Conservation (phyloP, 1,140 invertebrate species). For the Triops longicaudatus region DNA sequence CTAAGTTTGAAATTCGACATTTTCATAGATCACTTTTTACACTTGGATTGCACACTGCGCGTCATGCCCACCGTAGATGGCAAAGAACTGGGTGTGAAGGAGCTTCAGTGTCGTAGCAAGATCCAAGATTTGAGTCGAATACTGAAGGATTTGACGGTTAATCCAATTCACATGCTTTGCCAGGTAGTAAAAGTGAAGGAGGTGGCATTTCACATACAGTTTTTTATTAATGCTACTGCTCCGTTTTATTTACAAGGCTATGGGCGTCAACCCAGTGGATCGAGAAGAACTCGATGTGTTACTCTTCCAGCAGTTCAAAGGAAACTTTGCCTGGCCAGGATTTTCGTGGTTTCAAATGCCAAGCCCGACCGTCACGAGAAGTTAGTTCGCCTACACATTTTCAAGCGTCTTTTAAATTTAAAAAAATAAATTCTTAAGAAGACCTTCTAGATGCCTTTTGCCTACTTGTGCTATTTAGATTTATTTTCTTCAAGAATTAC, state of each 20-base stretch:
- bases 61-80: slow-evolving; percentile 42
- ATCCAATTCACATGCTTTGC: slow-evolving; percentile 69
- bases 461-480: too few relatives aligned
- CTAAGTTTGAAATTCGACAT: background rate
- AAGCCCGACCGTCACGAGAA: slow-evolving; percentile 1
- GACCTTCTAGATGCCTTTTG: too few relatives aligned
- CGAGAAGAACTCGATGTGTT: slow-evolving; percentile 69
- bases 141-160: slow-evolving; percentile 56
- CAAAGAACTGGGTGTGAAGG: slow-evolving; percentile 59
- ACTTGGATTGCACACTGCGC: background rate
- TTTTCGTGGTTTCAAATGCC: slow-evolving; percentile 50
- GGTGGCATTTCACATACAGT: background rate
- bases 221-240: background rate
- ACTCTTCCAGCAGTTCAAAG: slow-evolving; percentile 68
- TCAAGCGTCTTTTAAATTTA: too few relatives aligned
- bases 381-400: too few relatives aligned
- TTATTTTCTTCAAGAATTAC: too few relatives aligned
- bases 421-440: too few relatives aligned
- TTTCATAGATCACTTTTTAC: background rate
- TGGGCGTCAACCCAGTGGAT: slow-evolving; percentile 65
- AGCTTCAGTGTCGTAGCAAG: slow-evolving; percentile 75
- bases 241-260: slow-evolving; percentile 48
- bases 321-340: slow-evolving; percentile 70
- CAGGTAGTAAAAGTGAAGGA: background rate
- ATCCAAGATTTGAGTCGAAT: slow-evolving; percentile 71